A percentile compares a stretch with the other conserved stretches of the same genome.
These are phyloP conservation scores for Platysternon megacephalum DNA, from an alignment of 2,113 vertebrate genomes.

Conservation along the genomic window DNA sequence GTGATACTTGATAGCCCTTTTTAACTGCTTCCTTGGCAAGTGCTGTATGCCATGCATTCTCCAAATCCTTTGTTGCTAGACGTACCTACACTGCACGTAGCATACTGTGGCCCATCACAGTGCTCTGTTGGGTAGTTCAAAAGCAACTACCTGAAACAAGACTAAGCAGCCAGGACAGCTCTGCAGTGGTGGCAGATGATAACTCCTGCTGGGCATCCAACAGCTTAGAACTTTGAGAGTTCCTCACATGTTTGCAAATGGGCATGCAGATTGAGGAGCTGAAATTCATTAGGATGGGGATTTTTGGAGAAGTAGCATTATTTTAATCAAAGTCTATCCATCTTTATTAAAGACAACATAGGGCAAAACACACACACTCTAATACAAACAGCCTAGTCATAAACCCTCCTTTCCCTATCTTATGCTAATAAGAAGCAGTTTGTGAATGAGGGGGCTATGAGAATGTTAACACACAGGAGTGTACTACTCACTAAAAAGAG, in stretches of 20 bases:
- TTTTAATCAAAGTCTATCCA: constrained; percentile 28
- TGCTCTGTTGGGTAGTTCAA: background rate
- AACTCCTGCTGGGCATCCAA: background rate
- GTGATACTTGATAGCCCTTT: background rate
- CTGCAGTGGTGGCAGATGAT: background rate
- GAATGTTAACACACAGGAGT: background rate
- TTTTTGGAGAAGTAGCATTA: background rate
- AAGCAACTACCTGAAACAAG: background rate
- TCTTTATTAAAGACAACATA: constrained; percentile 25
- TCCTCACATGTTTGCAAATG: background rate
- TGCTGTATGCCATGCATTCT: background rate
- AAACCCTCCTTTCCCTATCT: background rate
- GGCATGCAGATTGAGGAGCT: background rate
- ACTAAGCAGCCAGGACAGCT: background rate
- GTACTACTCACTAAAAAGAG: background rate
- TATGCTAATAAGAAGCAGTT: background rate
- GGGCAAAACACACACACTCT: background rate
- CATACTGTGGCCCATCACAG: background rate
- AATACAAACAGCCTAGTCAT: background rate
- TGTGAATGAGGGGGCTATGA: background rate
- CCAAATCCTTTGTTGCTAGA: background rate
- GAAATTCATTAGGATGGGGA: background rate
- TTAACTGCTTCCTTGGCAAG: background rate
- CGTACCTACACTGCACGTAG: background rate
- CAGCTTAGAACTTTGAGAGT: background rate